These are phyloP conservation scores for Troides oblongomaculatus DNA, from an alignment of 2,888 invertebrate genomes.

Conservation along the genomic window DNA sequence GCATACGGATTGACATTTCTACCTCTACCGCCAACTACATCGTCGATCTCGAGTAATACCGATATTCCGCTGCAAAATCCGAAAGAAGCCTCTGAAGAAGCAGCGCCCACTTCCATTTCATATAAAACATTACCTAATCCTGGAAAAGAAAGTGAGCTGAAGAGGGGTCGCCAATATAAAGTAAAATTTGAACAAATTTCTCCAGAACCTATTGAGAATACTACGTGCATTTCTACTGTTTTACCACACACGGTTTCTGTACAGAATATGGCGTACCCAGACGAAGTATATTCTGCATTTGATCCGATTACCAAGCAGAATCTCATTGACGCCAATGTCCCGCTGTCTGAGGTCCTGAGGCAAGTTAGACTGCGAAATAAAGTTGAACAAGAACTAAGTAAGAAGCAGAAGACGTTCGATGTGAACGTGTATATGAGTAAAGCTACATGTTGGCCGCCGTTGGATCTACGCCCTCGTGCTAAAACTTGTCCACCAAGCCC, in stretches of 20 bases:
- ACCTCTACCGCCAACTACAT: slow-evolving; percentile 10
- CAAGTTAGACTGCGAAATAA: slow-evolving; percentile 47
- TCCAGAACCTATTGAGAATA: background rate
- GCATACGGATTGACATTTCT: background rate
- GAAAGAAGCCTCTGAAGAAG: background rate
- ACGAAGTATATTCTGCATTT: background rate
- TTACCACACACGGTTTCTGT: background rate
- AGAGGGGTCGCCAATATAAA: background rate
- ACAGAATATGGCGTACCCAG: background rate
- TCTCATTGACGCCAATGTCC: slow-evolving; percentile 31
- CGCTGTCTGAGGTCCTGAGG: slow-evolving; percentile 52
- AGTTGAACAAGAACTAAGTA: slow-evolving; percentile 12
- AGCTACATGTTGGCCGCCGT: slow-evolving; percentile 28
- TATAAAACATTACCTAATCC: background rate
- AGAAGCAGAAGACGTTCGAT: background rate
- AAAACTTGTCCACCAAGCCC: slow-evolving; percentile 22
- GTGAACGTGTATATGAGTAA: slow-evolving; percentile 1
- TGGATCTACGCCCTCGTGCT: slow-evolving; percentile 8
- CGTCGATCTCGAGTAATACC: slow-evolving; percentile 15
- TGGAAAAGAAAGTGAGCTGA: background rate
- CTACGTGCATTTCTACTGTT: background rate
- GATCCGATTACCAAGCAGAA: background rate
- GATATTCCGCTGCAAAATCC: background rate
- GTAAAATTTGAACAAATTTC: background rate
- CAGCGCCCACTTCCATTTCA: background rate